Percentiles rank a stretch among this genome's conserved stretches.
Conservation (phyloP, 1,140 invertebrate genomes). For the Euwallacea similis region DNA sequence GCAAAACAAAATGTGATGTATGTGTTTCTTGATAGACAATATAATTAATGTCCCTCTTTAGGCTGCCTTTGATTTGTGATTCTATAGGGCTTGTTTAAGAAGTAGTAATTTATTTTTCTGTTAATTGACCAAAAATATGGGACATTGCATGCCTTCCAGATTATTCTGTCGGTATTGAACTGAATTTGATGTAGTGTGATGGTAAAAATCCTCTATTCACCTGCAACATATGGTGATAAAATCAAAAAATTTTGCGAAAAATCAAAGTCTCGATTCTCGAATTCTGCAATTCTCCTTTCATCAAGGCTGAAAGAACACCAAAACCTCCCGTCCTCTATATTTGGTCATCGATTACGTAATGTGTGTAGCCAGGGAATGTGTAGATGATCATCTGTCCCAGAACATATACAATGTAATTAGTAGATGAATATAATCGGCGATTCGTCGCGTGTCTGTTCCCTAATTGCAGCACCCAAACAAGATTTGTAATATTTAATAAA, state of each 20-base stretch:
- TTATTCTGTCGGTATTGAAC: too few species aligned
- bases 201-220: too few species aligned
- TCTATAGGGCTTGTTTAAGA: too few species aligned
- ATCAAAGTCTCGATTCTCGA: too few species aligned
- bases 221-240: too few species aligned
- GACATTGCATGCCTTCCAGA: too few species aligned
- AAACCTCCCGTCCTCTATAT: neutral
- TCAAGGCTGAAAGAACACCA: too few species aligned
- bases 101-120: too few species aligned
- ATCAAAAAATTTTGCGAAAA: too few species aligned
- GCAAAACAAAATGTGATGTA: slow-evolving; percentile 52
- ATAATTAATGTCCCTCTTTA: slow-evolving; percentile 47
- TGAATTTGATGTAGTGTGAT: too few species aligned
- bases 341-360: neutral
- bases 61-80: slow-evolving; percentile 38
- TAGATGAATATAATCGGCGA: neutral
- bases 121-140: slow-evolving; percentile 30
- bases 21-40: slow-evolving; percentile 53
- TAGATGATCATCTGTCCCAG: slow-evolving; percentile 1
- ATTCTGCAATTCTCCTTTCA: too few species aligned
- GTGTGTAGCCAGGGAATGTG: slow-evolving; percentile 4
- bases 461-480: slow-evolving; percentile 42
- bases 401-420: slow-evolving; percentile 1
- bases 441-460: slow-evolving; percentile 36
- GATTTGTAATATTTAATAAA: slow-evolving; percentile 48